Evolutionary conservation across 30 jellyfish, hydroid and myxozoan genomes (phyloP).

Genomic region (Chrysaora quinquecirrha): DNA sequence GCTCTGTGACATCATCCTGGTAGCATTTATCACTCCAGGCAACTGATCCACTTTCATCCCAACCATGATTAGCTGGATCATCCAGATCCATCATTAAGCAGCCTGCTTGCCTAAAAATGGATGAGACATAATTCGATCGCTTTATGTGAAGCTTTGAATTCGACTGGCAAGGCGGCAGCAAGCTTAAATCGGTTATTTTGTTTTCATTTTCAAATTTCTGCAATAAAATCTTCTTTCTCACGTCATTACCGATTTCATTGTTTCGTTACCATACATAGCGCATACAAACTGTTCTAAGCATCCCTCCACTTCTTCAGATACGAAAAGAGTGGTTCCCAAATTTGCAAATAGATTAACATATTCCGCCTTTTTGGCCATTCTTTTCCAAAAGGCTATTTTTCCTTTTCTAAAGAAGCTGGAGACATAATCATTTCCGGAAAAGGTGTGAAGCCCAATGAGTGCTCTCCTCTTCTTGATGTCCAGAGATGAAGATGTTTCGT

Average conservation of each 20-base stretch:
- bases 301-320: neutral
- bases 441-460: neutral
- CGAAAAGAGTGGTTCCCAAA: neutral
- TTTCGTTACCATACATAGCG: neutral
- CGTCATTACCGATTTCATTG: neutral
- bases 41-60: conserved; percentile 5
- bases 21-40: conserved; percentile 6
- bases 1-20: conserved; percentile 4
- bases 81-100: neutral
- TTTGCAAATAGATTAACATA: neutral
- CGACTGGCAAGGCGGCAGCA: conserved; percentile 2
- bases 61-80: conserved; percentile 18
- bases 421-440: neutral
- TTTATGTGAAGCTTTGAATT: neutral
- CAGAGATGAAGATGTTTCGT: neutral
- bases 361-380: neutral
- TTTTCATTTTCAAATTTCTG: neutral
- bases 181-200: neutral
- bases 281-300: neutral
- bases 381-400: neutral
- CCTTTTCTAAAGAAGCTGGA: neutral
- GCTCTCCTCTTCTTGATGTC: neutral
- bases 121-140: conserved; percentile 15
- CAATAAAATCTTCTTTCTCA: neutral
- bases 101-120: conserved; percentile 8